Evolutionary conservation across 2,888 invertebrate species (phyloP).

Genomic region (Pseudococcus jackbeardsleyi): DNA sequence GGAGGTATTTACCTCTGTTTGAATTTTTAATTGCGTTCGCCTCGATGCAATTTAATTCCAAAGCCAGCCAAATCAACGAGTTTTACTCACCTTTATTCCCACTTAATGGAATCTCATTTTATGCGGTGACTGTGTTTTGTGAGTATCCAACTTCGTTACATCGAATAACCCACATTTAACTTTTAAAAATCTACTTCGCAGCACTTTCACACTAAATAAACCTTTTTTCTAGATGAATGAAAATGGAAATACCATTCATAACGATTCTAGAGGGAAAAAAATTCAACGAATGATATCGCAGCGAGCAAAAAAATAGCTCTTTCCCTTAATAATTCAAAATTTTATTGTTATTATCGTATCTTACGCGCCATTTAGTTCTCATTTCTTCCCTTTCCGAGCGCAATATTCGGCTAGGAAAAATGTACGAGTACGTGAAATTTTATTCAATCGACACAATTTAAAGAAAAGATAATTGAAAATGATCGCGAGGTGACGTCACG

Average conservation of each 20-base stretch:
- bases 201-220: constrained; percentile 26
- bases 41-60: not conserved
- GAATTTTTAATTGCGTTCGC: not conserved
- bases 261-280: not conserved
- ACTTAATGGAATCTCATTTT: no score
- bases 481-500: not conserved
- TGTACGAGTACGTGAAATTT: not conserved
- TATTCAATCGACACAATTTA: not conserved
- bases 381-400: not conserved
- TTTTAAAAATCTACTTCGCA: constrained; percentile 5
- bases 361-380: constrained; percentile 26
- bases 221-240: constrained; percentile 17
- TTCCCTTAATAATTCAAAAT: constrained; percentile 50
- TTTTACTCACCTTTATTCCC: no score
- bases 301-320: not conserved
- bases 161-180: constrained; percentile 14
- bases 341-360: constrained; percentile 54
- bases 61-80: not conserved
- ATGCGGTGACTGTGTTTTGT: not conserved
- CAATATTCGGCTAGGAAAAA: not conserved
- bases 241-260: constrained; percentile 19
- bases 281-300: constrained; percentile 11
- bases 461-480: constrained; percentile 29
- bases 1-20: no score
- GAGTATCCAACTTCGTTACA: not conserved